Percentiles rank a stretch among this genome's conserved stretches.
These are phyloP conservation scores for Sinohyriopsis cumingii DNA, from an alignment of 2,888 invertebrate species.

Conservation along the genomic window DNA sequence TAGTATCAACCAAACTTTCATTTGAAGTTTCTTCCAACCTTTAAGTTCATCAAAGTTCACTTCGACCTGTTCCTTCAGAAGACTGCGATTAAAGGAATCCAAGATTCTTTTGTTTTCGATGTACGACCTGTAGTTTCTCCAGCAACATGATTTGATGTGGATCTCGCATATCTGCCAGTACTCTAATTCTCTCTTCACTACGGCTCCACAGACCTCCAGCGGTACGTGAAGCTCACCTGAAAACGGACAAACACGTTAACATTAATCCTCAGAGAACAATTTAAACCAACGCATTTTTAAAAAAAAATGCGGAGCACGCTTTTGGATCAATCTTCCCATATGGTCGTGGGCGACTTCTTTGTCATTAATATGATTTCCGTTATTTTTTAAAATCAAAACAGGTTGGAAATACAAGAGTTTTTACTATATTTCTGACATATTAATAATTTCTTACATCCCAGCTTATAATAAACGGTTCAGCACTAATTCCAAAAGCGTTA, in stretches of 20 bases:
- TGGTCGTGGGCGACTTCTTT: too few relatives aligned
- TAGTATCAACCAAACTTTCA: constrained; percentile 66
- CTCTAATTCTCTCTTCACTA: constrained; percentile 69
- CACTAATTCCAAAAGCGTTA: too few relatives aligned
- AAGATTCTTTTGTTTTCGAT: constrained; percentile 68
- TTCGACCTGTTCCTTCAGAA: constrained; percentile 60
- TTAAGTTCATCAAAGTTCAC: constrained; percentile 50
- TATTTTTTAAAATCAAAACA: too few relatives aligned
- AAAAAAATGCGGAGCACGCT: too few relatives aligned
- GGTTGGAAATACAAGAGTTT: too few relatives aligned
- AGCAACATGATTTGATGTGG: constrained; percentile 69
- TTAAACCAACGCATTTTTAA: too few relatives aligned
- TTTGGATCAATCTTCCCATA: too few relatives aligned
- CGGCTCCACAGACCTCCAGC: constrained; percentile 70
- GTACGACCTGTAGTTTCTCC: constrained; percentile 67
- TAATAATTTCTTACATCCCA: too few relatives aligned
- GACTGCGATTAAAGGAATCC: constrained; percentile 65
- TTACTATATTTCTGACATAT: too few relatives aligned
- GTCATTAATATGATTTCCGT: too few relatives aligned
- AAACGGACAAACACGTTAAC: constrained; percentile 12
- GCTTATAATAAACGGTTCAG: too few relatives aligned
- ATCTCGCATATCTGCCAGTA: constrained; percentile 70
- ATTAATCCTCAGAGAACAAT: not conserved
- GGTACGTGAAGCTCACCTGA: constrained; percentile 70
- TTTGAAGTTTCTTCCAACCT: constrained; percentile 65